Percentiles rank a stretch among this genome's conserved stretches.
phyloP scores from a whole-genome alignment of 1,140 invertebrate genomes.

The Cardiocondyla obscurior region DNA sequence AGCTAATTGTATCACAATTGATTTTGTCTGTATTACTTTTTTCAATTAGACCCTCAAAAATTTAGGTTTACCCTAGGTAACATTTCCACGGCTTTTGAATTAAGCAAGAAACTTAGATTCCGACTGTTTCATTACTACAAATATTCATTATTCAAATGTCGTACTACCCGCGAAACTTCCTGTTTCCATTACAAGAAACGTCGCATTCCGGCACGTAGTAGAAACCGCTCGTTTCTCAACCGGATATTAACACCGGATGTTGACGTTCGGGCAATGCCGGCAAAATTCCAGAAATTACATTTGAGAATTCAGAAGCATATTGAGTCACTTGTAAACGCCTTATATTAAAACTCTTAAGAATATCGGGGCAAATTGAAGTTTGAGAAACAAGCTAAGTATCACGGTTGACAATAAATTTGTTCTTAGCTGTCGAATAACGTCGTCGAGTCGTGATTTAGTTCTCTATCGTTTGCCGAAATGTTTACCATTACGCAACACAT shows the following conservation, averaged over 20 bases:
- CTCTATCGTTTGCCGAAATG: not conserved
- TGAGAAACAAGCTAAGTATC: too few species aligned
- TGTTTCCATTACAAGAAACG: not conserved
- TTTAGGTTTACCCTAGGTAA: not conserved
- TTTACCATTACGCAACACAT: not conserved
- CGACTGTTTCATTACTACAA: not conserved
- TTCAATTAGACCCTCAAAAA: not conserved
- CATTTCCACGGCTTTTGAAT: not conserved
- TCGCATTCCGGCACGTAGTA: constrained; percentile 60
- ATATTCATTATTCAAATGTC: constrained; percentile 52
- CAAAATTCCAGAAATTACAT: constrained; percentile 34
- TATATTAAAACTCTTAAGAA: not conserved
- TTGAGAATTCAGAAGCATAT: not conserved
- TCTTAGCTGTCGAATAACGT: not conserved
- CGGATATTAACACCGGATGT: constrained; percentile 48
- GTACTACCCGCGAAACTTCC: not conserved
- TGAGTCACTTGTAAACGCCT: not conserved
- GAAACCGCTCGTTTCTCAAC: not conserved
- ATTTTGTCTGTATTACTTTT: too few species aligned
- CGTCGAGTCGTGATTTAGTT: not conserved
- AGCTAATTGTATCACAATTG: too few species aligned
- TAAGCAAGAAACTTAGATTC: not conserved
- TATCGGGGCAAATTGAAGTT: not conserved
- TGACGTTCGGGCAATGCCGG: constrained; percentile 31
- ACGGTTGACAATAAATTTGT: not conserved